These are phyloP conservation scores for Carcinoscorpius rotundicauda DNA, from an alignment of 1,140 invertebrate species.

Conservation along the genomic window DNA sequence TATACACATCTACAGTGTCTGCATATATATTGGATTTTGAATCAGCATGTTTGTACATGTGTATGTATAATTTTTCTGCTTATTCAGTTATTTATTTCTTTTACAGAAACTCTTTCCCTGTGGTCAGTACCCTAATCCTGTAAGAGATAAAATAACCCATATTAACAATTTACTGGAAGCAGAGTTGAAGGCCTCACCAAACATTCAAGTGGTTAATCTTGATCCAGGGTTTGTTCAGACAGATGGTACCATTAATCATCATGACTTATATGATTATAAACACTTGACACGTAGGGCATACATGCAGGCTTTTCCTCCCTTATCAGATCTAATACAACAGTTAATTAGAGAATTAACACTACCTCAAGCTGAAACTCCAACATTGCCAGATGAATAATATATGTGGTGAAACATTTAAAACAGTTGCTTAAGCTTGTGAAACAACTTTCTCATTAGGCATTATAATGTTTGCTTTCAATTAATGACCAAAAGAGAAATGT, in stretches of 20 bases:
- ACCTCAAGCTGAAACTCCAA: too few relatives aligned
- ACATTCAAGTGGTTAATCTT: slow-evolving; percentile 54
- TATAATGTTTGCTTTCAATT: too few relatives aligned
- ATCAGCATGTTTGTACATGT: slow-evolving; percentile 5
- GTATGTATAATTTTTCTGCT: slow-evolving; percentile 3
- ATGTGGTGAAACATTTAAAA: too few relatives aligned
- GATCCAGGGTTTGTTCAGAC: slow-evolving; percentile 60
- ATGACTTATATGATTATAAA: slow-evolving; percentile 80
- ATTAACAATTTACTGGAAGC: slow-evolving; percentile 58
- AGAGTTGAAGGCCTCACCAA: slow-evolving; percentile 42
- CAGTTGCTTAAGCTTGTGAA: too few relatives aligned
- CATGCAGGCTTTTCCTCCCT: slow-evolving; percentile 64
- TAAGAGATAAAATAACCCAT: slow-evolving; percentile 56
- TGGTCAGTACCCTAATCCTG: slow-evolving; percentile 62
- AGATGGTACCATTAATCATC: slow-evolving; percentile 66
- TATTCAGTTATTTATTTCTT: slow-evolving; percentile 19
- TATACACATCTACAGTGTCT: neutral
- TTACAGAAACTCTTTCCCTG: slow-evolving; percentile 67
- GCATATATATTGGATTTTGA: neutral
- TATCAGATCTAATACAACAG: slow-evolving; percentile 35
- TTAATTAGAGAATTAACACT: neutral
- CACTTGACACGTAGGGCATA: slow-evolving; percentile 70
- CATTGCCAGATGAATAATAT: too few relatives aligned
- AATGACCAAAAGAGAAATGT: too few relatives aligned
- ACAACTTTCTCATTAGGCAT: too few relatives aligned